Evolutionary conservation across 2,113 vertebrate species (phyloP), one percentile per base, ranked within the genome.

Genomic region (pig (Sus scrofa)): DNA sequence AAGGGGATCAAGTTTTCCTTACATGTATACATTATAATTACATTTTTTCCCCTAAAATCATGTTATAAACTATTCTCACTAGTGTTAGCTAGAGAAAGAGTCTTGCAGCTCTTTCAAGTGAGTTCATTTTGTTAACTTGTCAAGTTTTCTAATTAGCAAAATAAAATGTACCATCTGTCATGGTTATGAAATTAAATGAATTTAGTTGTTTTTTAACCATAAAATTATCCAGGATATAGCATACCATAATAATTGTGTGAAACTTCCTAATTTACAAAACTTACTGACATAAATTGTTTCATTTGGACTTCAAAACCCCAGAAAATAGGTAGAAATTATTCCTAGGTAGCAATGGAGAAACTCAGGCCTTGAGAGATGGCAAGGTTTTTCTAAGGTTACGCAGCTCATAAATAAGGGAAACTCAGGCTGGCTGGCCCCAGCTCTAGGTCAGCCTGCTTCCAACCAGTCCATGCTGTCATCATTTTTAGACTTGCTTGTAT

Each of bases 91-190:
- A 79, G n/a, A 56, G 56, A 60, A 79, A 88, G 52, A 75, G 50
- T 68, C 56, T 81, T 78, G 32, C 37, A 74, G 34, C 4, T 83
- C 58, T 82, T 91, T 62, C 30, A 89, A 87, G 58, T 77, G 44
- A 97, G 27, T 78, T 93, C n/a, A 67, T 82, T 65, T 13, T 86
- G 93, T 86, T 77, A 90, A 79, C 32, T 37, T 82, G n/a, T 93
- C 67, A 85, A 27, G 70, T 82, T 92, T 94, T 94, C 44, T 87
- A 86, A 37, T 86, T 82, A 85, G 12, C 54, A 68, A 92, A 94
- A 81, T 86, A 78, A 92, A 88, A 70, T 16, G 10, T 70, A 71
- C 30, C 65, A 0, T 78, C 58, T 96, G 16, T 82, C 54, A 44
- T 85, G 71, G 18, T 96, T 81, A 67, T 89, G 15, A 54, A 63